A percentile compares a stretch with the other conserved stretches of the same genome.
phyloP scores from a whole-genome alignment of 37 sponge, comb jelly and placozoan genomes.

The Theonella swinhoei region DNA sequence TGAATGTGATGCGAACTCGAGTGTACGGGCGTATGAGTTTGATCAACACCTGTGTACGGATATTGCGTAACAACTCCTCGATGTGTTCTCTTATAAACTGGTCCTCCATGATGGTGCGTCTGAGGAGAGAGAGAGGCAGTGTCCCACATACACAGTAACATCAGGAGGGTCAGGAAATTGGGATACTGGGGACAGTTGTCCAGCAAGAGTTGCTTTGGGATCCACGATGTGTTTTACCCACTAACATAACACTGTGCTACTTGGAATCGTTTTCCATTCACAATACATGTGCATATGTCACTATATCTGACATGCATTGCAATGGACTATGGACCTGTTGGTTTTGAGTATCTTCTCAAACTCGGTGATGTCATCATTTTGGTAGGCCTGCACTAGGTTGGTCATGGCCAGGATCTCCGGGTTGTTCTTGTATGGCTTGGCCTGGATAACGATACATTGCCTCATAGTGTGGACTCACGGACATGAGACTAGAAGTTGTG shows the following conservation, averaged over 20 bases:
- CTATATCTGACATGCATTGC: background rate
- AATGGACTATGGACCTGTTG: slow-evolving; percentile 43
- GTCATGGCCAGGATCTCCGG: slow-evolving; percentile 98
- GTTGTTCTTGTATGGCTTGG: slow-evolving; percentile 94
- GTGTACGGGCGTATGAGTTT: slow-evolving; percentile 94
- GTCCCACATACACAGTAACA: no score
- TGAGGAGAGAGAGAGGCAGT: background rate
- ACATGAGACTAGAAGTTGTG: background rate
- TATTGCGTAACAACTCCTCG: slow-evolving; percentile 87
- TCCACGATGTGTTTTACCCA: no score
- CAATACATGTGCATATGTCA: no score
- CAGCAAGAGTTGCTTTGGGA: no score
- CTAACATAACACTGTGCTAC: no score
- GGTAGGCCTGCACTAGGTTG: slow-evolving; percentile 93
- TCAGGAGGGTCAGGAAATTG: background rate
- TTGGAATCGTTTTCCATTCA: no score
- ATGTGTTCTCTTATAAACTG: slow-evolving; percentile 95
- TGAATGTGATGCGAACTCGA: slow-evolving; percentile 80
- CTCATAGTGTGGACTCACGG: background rate
- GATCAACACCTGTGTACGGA: slow-evolving; percentile 88
- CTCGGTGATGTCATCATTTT: slow-evolving; percentile 90
- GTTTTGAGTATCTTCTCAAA: slow-evolving; percentile 90
- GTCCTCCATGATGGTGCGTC: slow-evolving; percentile 91
- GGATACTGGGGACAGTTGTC: background rate
- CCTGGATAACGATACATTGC: slow-evolving; percentile 23